A percentile compares a stretch with the other conserved stretches of the same genome.
Conservation (phyloP, 2,888 invertebrate genomes). For the Tricholauxania praeusta region DNA sequence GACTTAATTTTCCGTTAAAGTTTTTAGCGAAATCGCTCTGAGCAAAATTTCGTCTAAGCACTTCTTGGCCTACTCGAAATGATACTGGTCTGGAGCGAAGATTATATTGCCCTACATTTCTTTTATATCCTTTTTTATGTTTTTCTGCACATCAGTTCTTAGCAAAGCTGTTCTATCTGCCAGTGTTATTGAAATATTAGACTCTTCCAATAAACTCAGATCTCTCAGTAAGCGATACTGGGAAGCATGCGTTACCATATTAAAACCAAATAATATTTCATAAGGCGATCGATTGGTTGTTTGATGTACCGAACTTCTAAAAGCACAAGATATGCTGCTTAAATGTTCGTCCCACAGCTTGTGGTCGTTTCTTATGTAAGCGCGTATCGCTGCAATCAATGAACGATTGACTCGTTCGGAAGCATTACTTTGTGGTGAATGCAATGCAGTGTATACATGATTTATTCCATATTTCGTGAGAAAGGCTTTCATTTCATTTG, state of each 20-base stretch:
- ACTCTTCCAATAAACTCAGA: slow-evolving; percentile 6
- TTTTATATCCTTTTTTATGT: slow-evolving; percentile 23
- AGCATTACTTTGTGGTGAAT: slow-evolving; percentile 58
- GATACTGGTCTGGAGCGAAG: slow-evolving; percentile 17
- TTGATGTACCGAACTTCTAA: slow-evolving; percentile 33
- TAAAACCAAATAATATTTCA: slow-evolving; percentile 34
- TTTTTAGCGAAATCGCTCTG: slow-evolving; percentile 25
- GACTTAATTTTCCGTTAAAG: slow-evolving; percentile 31
- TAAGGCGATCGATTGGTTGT: slow-evolving; percentile 27
- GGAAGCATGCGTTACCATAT: slow-evolving; percentile 33
- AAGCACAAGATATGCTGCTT: slow-evolving; percentile 25
- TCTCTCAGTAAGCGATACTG: slow-evolving; percentile 28
- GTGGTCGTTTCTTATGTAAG: slow-evolving; percentile 36
- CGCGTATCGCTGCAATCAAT: slow-evolving; percentile 52
- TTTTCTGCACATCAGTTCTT: slow-evolving; percentile 8
- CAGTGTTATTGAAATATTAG: not conserved
- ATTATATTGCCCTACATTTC: slow-evolving; percentile 31
- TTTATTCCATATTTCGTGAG: slow-evolving; percentile 35
- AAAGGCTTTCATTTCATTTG: slow-evolving; percentile 37
- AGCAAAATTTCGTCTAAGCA: slow-evolving; percentile 2
- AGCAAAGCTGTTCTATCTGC: not conserved
- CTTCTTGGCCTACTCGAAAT: slow-evolving; percentile 27
- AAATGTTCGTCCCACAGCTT: slow-evolving; percentile 31
- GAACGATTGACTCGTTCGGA: slow-evolving; percentile 56
- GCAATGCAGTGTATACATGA: slow-evolving; percentile 47